Evolutionary conservation across 2,797 vertebrate species (phyloP).

Genomic region (Zalophus californianus): DNA sequence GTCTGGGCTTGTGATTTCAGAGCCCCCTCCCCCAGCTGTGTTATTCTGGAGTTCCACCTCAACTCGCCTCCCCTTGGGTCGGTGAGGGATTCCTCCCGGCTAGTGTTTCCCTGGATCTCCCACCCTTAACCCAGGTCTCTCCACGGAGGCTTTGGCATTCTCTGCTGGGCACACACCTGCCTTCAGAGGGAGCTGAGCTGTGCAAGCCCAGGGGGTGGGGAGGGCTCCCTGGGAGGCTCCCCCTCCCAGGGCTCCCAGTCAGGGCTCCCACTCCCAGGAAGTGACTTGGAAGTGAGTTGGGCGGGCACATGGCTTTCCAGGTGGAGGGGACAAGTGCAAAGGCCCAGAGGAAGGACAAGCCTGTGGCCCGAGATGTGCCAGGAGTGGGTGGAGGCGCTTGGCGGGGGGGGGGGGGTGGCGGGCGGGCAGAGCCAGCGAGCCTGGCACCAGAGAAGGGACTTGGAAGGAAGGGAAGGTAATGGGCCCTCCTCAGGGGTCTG

Average conservation of each 20-base stretch:
- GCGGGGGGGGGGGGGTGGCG: neutral
- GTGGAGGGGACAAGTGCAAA: neutral
- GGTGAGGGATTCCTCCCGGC: neutral
- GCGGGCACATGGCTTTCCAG: neutral
- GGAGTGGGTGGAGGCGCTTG: neutral
- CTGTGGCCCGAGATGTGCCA: fast-evolving
- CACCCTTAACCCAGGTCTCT: neutral
- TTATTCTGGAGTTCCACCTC: neutral
- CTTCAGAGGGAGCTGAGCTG: neutral
- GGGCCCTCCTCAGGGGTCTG: neutral
- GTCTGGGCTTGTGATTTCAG: neutral
- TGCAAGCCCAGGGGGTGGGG: neutral
- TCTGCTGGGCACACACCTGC: neutral
- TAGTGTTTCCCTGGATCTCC: neutral
- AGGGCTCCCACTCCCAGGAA: neutral
- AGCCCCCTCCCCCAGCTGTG: neutral
- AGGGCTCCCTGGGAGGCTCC: too few species aligned
- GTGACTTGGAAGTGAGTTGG: neutral
- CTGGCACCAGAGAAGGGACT: neutral
- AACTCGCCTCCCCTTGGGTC: neutral
- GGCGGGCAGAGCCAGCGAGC: neutral
- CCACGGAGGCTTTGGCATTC: fast-evolving
- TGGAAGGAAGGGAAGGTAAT: too few species aligned
- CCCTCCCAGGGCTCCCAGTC: neutral
- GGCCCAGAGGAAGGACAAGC: too few species aligned